Evolutionary conservation across 1,140 invertebrate species (phyloP).

Genomic region (Holotrichia oblita): DNA sequence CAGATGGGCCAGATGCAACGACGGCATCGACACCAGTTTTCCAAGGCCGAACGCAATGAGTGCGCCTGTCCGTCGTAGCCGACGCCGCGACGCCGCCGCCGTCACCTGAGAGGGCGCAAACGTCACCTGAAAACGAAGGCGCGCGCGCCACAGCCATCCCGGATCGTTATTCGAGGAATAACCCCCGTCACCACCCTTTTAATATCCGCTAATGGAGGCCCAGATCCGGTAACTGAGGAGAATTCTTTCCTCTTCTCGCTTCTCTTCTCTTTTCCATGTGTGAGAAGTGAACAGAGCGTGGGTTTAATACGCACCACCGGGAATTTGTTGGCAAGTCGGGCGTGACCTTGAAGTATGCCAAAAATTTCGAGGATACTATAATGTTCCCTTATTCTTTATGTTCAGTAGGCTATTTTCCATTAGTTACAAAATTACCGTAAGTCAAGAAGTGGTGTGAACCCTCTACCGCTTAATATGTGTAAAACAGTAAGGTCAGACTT

Average conservation of each 20-base stretch:
- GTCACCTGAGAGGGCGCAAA: conserved; percentile 49
- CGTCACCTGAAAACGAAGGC: conserved; percentile 45
- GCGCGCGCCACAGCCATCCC: conserved; percentile 47
- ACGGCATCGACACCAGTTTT: conserved; percentile 46
- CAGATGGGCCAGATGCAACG: conserved; percentile 58
- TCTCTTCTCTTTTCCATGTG: conserved; percentile 29
- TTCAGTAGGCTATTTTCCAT: not conserved
- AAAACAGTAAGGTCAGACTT: conserved; percentile 61
- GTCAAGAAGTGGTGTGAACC: not conserved
- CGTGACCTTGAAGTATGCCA: not conserved
- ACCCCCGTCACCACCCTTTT: conserved; percentile 52
- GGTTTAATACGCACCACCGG: conserved; percentile 23
- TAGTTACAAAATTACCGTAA: not conserved
- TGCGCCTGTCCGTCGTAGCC: conserved; percentile 45
- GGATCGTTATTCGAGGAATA: conserved; percentile 60
- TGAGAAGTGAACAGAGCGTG: not conserved
- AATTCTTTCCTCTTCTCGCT: conserved; percentile 28
- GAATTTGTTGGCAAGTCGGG: not conserved
- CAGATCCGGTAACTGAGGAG: conserved; percentile 40
- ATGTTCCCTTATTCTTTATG: not conserved
- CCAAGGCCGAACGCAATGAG: conserved; percentile 42
- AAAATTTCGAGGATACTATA: not conserved
- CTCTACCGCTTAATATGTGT: conserved; percentile 58
- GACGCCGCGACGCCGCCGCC: conserved; percentile 43
- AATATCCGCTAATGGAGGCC: conserved; percentile 56